phyloP scores from a whole-genome alignment of 37 sponge, comb jelly and placozoan genomes.

The Eunapius fragilis region DNA sequence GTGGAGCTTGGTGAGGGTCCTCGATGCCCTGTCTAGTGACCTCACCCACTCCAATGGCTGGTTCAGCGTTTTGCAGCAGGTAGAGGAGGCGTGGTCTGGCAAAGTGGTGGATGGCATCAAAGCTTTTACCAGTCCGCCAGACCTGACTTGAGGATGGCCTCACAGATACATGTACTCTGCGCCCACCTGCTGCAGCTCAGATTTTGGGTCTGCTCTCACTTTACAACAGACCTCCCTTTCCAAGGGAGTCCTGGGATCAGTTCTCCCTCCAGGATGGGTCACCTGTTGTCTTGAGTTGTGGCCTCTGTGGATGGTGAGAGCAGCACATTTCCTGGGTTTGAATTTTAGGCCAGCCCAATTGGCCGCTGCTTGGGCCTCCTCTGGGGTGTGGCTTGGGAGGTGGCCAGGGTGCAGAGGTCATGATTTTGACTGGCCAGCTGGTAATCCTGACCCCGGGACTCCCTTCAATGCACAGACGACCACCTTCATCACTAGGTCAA shows the following conservation, averaged over 20 bases:
- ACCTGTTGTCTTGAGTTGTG: no score
- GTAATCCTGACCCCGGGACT: no score
- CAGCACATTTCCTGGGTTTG: no score
- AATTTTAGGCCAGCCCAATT: no score
- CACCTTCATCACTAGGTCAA: no score
- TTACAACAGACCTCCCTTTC: no score
- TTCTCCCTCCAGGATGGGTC: no score
- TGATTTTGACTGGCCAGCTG: background rate
- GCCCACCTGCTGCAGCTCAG: background rate
- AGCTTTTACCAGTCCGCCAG: background rate
- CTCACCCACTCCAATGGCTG: constrained; percentile 1
- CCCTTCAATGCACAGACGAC: no score
- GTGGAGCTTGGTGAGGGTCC: background rate
- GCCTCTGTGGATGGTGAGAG: no score
- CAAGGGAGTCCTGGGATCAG: no score
- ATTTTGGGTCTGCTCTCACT: no score
- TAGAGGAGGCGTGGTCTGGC: background rate
- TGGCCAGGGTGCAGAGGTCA: constrained; percentile 23
- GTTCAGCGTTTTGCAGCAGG: background rate
- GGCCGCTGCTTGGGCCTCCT: no score
- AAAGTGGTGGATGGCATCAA: background rate
- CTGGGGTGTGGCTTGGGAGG: background rate
- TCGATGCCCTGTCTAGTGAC: background rate
- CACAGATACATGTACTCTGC: background rate
- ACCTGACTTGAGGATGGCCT: background rate